These are phyloP conservation scores for Cricetomys ansorgei DNA, from an alignment of 2,113 vertebrate species.

Conservation along the genomic window DNA sequence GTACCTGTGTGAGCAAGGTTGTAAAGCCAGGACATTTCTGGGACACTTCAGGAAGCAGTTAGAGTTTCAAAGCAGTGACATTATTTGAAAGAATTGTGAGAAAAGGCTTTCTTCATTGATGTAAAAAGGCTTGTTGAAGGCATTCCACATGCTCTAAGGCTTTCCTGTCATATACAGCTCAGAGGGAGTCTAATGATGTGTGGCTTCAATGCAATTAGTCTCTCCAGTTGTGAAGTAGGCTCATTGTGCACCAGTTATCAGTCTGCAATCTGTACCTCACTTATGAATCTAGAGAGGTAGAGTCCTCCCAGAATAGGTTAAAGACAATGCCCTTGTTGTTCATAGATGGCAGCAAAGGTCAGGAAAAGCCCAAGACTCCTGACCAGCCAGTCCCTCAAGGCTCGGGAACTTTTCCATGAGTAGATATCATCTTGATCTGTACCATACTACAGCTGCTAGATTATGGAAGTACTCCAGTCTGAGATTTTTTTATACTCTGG, in stretches of 20 bases:
- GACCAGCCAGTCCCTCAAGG: not conserved
- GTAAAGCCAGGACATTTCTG: too few relatives aligned
- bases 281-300: not conserved
- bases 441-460: too few relatives aligned
- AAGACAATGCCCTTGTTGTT: not conserved
- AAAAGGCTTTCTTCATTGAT: not conserved
- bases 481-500: too few relatives aligned
- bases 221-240: not conserved
- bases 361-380: not conserved
- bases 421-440: not conserved
- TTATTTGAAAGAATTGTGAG: not conserved
- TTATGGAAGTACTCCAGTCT: not conserved
- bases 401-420: not conserved
- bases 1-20: not conserved
- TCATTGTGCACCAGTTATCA: not conserved
- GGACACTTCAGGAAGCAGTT: not conserved
- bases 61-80: not conserved
- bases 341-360: not conserved
- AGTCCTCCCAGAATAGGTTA: not conserved
- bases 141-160: not conserved
- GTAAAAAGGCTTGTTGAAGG: not conserved
- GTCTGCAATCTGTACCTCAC: not conserved
- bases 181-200: not conserved
- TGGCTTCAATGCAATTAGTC: not conserved
- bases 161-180: not conserved